A percentile compares a stretch with the other conserved stretches of the same genome.
Evolutionary conservation across 2,888 invertebrate species (phyloP).

Genomic region (Sipha maydis): DNA sequence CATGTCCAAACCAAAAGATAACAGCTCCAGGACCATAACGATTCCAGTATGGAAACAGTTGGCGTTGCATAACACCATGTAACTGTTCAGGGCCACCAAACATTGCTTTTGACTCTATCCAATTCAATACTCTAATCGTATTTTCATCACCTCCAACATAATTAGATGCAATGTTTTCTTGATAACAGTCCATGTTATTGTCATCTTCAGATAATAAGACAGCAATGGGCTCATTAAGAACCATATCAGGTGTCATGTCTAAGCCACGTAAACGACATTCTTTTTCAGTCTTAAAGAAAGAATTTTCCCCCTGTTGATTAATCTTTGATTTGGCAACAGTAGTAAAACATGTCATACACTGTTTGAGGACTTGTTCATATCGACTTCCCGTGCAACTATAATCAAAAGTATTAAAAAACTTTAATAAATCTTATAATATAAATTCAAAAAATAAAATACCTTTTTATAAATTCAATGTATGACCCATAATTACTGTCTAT

Average conservation of each 20-base stretch:
- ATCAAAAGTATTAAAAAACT: background rate
- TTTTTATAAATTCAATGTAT: conserved; percentile 46
- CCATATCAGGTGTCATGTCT: conserved; percentile 95
- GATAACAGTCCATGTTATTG: background rate
- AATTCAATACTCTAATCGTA: conserved; percentile 71
- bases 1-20: conserved; percentile 94
- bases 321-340: background rate
- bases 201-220: background rate
- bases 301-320: background rate
- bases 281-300: conserved; percentile 75
- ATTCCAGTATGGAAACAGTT: conserved; percentile 77
- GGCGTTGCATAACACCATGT: conserved; percentile 17
- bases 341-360: background rate
- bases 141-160: conserved; percentile 15
- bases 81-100: conserved; percentile 89
- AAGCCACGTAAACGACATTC: conserved; percentile 84
- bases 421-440: background rate
- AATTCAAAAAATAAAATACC: conserved; percentile 1
- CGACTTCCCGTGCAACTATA: conserved; percentile 31
- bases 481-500: conserved; percentile 41
- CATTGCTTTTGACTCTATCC: conserved; percentile 97
- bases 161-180: conserved; percentile 14
- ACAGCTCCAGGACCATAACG: conserved; percentile 88
- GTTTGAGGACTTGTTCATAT: conserved; percentile 22
- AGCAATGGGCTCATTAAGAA: conserved; percentile 87